Conservation (phyloP, 1,140 invertebrate species). For the Calycopis cecrops region DNA sequence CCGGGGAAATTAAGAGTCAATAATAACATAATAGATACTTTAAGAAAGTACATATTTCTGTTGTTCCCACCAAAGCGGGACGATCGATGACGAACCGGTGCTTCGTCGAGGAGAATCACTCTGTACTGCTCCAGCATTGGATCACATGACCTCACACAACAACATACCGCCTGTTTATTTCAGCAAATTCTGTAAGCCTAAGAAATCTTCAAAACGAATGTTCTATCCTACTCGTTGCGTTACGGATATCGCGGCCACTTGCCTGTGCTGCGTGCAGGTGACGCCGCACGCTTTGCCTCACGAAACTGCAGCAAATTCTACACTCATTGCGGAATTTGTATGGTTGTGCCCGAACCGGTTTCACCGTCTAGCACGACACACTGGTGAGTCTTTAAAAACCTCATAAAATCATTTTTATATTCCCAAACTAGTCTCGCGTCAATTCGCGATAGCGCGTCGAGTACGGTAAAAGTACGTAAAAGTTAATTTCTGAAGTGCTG, state of each 20-base stretch:
- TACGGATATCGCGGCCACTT: conserved; percentile 99
- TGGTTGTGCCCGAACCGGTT: conserved; percentile 98
- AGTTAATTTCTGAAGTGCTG: conserved; percentile 70
- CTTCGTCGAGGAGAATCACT: conserved; percentile 97
- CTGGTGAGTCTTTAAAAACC: conserved; percentile 91
- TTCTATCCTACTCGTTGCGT: conserved; percentile 99
- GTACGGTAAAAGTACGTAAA: conserved; percentile 78
- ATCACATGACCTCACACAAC: conserved; percentile 98
- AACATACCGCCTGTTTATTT: conserved; percentile 99
- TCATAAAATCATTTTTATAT: conserved; percentile 96
- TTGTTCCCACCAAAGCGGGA: too few species aligned
- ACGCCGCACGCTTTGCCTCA: conserved; percentile 82
- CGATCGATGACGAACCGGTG: too few species aligned
- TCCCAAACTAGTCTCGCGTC: conserved; percentile 95
- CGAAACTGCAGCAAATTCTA: conserved; percentile 53
- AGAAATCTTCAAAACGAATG: conserved; percentile 99
- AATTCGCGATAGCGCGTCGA: conserved; percentile 90
- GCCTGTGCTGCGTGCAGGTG: conserved; percentile 96
- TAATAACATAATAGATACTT: too few species aligned
- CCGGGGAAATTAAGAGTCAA: too few species aligned
- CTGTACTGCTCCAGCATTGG: conserved; percentile 98
- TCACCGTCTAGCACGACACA: conserved; percentile 96
- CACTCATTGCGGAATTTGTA: conserved; percentile 90
- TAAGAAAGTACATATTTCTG: too few species aligned
- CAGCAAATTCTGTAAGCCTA: conserved; percentile 92